Conservation (phyloP, 2,888 invertebrate genomes). For the Philaethria dido region DNA sequence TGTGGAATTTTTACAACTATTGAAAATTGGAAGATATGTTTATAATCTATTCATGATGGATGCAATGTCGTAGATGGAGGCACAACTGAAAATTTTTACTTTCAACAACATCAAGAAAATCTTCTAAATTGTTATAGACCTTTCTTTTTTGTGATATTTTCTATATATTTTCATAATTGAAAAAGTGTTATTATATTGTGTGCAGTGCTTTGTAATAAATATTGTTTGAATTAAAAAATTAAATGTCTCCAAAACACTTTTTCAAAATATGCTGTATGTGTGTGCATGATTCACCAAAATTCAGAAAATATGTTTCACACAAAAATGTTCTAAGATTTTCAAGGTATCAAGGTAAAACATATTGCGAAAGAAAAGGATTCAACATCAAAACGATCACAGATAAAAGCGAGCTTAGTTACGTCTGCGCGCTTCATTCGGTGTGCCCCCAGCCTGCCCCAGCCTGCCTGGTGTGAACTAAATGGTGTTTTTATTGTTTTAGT, state of each 20-base stretch:
- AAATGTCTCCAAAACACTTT: slow-evolving; percentile 39
- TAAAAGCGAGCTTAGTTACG: slow-evolving; percentile 78
- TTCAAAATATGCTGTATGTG: slow-evolving; percentile 40
- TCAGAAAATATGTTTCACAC: slow-evolving; percentile 44
- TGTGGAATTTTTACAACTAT: not conserved
- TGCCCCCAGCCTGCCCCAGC: slow-evolving; percentile 68
- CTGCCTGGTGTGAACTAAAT: slow-evolving; percentile 88
- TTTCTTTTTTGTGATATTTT: slow-evolving; percentile 10
- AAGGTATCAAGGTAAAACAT: slow-evolving; percentile 78
- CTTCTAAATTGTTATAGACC: slow-evolving; percentile 2
- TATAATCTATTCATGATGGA: not conserved
- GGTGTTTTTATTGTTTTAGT: slow-evolving; percentile 94
- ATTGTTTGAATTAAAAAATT: not conserved
- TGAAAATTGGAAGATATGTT: not conserved
- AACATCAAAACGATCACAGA: slow-evolving; percentile 77
- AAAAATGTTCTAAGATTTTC: slow-evolving; percentile 75
- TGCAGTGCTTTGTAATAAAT: not conserved
- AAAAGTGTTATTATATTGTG: slow-evolving; percentile 14
- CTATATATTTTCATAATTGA: slow-evolving; percentile 21
- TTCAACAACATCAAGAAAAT: slow-evolving; percentile 13
- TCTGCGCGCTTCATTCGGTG: slow-evolving; percentile 83
- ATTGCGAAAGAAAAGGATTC: slow-evolving; percentile 85
- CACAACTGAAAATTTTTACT: not conserved
- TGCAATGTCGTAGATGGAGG: not conserved
- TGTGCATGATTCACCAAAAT: slow-evolving; percentile 43